phyloP scores from a whole-genome alignment of 2,113 vertebrate species.

The Antigone vipio region DNA sequence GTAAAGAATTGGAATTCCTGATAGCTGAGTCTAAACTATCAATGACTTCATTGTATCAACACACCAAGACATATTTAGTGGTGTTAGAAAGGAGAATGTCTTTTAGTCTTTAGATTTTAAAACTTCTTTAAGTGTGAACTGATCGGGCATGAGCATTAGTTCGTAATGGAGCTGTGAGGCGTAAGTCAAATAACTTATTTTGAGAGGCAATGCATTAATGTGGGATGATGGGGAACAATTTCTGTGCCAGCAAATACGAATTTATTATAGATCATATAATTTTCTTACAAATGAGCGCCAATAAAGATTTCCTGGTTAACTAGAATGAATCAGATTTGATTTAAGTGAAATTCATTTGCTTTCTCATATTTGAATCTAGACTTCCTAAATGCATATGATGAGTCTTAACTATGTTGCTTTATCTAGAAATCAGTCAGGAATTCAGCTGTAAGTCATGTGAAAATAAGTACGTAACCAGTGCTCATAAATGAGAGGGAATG shows the following conservation, averaged over 20 bases:
- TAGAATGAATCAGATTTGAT: background rate
- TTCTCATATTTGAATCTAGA: background rate
- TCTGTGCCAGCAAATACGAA: background rate
- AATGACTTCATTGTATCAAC: background rate
- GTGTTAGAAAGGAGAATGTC: background rate
- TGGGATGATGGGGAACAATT: background rate
- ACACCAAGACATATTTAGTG: background rate
- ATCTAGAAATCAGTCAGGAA: background rate
- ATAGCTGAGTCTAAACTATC: background rate
- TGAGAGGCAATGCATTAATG: background rate
- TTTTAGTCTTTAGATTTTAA: background rate
- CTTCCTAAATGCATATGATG: background rate
- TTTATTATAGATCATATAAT: background rate
- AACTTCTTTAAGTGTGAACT: background rate
- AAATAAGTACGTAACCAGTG: background rate
- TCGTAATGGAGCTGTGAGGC: background rate
- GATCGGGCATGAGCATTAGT: background rate
- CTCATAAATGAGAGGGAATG: background rate
- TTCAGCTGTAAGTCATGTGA: background rate
- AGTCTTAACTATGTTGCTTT: background rate
- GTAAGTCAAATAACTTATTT: background rate
- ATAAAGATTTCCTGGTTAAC: background rate
- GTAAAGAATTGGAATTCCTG: slow-evolving; percentile 57
- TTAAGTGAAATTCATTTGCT: background rate
- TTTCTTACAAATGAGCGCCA: background rate